Percentiles rank a stretch among this genome's conserved stretches.
These are phyloP conservation scores for Prionchulus punctatus DNA, from an alignment of 2,888 invertebrate species.

Conservation along the genomic window DNA sequence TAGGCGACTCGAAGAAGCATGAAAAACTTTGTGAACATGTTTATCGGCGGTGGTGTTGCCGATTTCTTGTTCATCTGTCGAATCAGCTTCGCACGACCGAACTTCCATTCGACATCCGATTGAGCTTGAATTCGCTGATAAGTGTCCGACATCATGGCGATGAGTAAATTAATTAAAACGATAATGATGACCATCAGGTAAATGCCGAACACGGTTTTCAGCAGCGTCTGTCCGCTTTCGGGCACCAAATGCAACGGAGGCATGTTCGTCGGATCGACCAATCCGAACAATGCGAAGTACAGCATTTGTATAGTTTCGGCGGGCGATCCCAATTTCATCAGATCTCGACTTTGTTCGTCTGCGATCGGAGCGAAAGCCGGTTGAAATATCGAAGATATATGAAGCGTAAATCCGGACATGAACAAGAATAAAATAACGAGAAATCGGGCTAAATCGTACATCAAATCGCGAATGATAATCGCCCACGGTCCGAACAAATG, in stretches of 20 bases:
- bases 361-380: slow-evolving; percentile 41
- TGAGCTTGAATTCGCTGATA: slow-evolving; percentile 98
- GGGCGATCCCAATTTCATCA: slow-evolving; percentile 22
- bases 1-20: slow-evolving; percentile 29
- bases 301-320: slow-evolving; percentile 80
- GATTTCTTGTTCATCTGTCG: slow-evolving; percentile 93
- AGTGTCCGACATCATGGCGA: slow-evolving; percentile 99
- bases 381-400: slow-evolving; percentile 73
- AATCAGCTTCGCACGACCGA: slow-evolving; percentile 90
- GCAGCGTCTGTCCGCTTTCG: slow-evolving; percentile 27
- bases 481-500: slow-evolving; percentile 99
- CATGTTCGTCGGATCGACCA: slow-evolving; percentile 49
- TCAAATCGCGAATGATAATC: slow-evolving; percentile 70
- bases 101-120: slow-evolving; percentile 99
- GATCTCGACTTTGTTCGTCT: not conserved
- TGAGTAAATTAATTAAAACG: slow-evolving; percentile 92
- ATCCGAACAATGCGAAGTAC: slow-evolving; percentile 93
- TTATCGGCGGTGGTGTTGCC: slow-evolving; percentile 91
- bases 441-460: slow-evolving; percentile 47
- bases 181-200: slow-evolving; percentile 96
- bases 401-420: slow-evolving; percentile 92
- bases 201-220: slow-evolving; percentile 62
- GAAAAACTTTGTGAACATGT: slow-evolving; percentile 61
- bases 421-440: slow-evolving; percentile 92
- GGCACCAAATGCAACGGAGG: slow-evolving; percentile 40